Conservation (phyloP, 2,888 invertebrate genomes). For the Tachina grossa region DNA sequence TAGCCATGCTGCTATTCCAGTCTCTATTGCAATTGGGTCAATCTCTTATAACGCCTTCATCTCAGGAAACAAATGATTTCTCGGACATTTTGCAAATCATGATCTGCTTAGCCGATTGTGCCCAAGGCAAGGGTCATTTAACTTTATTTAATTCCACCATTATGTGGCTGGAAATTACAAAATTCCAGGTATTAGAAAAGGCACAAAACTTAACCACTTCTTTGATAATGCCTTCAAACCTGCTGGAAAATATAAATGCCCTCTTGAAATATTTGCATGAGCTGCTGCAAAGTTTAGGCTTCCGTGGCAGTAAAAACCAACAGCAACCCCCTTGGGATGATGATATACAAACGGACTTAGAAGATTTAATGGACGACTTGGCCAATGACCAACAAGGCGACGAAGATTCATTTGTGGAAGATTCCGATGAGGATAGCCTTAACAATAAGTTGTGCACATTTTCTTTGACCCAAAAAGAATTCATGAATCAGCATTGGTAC, state of each 20-base stretch:
- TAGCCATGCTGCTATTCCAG: slow-evolving; percentile 85
- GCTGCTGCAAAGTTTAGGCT: slow-evolving; percentile 82
- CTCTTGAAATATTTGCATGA: slow-evolving; percentile 93
- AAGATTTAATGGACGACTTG: slow-evolving; percentile 93
- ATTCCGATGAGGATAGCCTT: slow-evolving; percentile 82
- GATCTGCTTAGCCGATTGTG: slow-evolving; percentile 93
- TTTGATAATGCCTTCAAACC: slow-evolving; percentile 78
- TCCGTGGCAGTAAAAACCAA: slow-evolving; percentile 83
- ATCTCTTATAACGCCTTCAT: slow-evolving; percentile 85
- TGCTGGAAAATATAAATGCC: slow-evolving; percentile 91
- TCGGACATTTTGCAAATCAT: slow-evolving; percentile 90
- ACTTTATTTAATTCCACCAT: slow-evolving; percentile 90
- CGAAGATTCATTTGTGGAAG: slow-evolving; percentile 95
- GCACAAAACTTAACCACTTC: slow-evolving; percentile 73
- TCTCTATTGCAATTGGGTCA: slow-evolving; percentile 90
- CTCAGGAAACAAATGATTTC: slow-evolving; percentile 89
- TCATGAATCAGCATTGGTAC: slow-evolving; percentile 99
- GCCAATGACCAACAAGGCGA: slow-evolving; percentile 92
- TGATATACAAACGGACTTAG: slow-evolving; percentile 87
- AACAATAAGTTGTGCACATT: slow-evolving; percentile 94
- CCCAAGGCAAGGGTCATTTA: slow-evolving; percentile 88
- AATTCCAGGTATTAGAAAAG: slow-evolving; percentile 80
- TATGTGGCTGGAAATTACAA: slow-evolving; percentile 91
- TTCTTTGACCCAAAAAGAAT: slow-evolving; percentile 97
- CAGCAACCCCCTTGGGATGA: slow-evolving; percentile 92